These are phyloP conservation scores for Azemiops feae DNA, from an alignment of 2,113 vertebrate species.

Conservation along the genomic window DNA sequence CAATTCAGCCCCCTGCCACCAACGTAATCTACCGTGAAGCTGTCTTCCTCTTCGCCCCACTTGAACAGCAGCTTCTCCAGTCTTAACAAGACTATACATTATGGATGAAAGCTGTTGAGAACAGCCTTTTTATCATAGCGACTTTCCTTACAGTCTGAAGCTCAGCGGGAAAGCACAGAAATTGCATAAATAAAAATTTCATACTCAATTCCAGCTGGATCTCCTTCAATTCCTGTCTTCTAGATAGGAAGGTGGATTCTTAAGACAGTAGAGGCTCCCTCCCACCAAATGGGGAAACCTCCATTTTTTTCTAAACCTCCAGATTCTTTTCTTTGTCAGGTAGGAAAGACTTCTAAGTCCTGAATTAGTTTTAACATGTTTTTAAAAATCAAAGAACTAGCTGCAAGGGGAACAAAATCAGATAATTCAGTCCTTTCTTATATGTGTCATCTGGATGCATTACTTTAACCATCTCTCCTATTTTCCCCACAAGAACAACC, in stretches of 20 bases:
- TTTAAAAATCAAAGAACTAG: not conserved
- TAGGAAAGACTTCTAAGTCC: not conserved
- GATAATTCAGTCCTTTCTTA: not conserved
- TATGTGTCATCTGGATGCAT: not conserved
- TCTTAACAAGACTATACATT: not conserved
- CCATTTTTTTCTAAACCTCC: not conserved
- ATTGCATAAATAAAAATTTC: not conserved
- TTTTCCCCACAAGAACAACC: too few relatives aligned
- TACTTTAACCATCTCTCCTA: not conserved
- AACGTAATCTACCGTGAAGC: not conserved
- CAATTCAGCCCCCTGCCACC: not conserved
- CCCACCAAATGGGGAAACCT: not conserved
- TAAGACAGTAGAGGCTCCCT: not conserved
- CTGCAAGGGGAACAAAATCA: not conserved
- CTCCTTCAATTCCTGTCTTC: not conserved
- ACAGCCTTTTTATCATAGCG: not conserved
- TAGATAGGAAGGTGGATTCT: not conserved
- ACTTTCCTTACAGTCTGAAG: not conserved
- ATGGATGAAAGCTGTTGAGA: not conserved
- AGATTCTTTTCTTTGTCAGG: not conserved
- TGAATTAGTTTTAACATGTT: not conserved
- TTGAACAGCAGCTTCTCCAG: not conserved
- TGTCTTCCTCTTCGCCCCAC: not conserved
- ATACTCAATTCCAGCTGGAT: not conserved
- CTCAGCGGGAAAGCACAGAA: not conserved